Base-by-base conservation (phyloP, 2,888 invertebrate genomes). In the Acanthococcus lagerstroemiae region DNA sequence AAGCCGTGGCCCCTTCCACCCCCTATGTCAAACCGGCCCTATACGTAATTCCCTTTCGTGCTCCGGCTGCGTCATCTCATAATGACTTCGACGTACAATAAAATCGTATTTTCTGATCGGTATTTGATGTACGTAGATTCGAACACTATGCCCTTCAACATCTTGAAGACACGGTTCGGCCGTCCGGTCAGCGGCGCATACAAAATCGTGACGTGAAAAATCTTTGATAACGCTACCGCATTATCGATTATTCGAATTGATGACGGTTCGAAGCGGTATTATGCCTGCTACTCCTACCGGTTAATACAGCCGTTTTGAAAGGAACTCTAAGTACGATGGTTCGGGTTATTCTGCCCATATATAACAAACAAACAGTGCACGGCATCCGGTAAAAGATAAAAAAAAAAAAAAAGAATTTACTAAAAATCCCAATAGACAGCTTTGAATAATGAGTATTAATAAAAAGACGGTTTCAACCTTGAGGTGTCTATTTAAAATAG, bases 211-310 rank as follows among this genome's bases (percentile, higher is more conserved):
- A 61, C 30, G 48, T 48, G 50, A 50, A 52, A 61, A 61, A 50
- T 61, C 61, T 61, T 61, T 61, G 52, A 52, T 61, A 61, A 61
- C 48, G 61, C 61, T 61, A 61, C 61, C 61, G 61, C 61, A 61
- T 61, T 61, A 61, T 61, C 61, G 61, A 61, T 61, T 61, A 61
- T 61, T 61, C 61, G 61, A 52, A 61, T 61, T 61, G 61, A 61
- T 50, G 61, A 61, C 48, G 61, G 61, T 61, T 61, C 61, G 52
- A 37, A 50, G 61, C 50, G 61, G 52, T 61, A 48, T 61, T 52
- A 61, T 52, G 48, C 61, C 52, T 37, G 61, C 61, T 61, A 61
- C 61, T 61, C 61, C 61, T 61, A 61, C 61, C 61, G 61, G 61
- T 61, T 61, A 61, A 61, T 61, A 61, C 61, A 26, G 61, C 37